Conservation (phyloP, 2,113 vertebrate genomes). For the Rutilus rutilus region DNA sequence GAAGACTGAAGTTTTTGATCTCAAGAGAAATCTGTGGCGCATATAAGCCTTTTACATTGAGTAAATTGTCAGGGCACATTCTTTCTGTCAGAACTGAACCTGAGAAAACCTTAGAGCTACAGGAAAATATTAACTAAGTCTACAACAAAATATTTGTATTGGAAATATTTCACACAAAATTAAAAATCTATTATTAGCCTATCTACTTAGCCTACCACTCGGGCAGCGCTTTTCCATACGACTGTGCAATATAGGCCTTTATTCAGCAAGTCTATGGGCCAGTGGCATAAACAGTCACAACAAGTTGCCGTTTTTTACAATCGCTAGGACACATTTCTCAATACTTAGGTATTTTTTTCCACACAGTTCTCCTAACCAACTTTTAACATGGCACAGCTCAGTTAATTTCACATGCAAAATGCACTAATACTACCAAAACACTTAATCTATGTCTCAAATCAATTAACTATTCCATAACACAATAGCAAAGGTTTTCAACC, state of each 20-base stretch:
- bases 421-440: no score
- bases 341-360: no score
- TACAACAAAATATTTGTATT: not conserved
- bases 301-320: no score
- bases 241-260: not conserved
- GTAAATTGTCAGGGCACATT: not conserved
- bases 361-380: not conserved
- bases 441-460: no score
- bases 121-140: not conserved
- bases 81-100: not conserved
- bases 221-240: not conserved
- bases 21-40: not conserved
- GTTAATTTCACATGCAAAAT: no score
- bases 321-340: no score
- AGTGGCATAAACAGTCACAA: no score
- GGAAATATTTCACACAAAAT: slow-evolving; percentile 5
- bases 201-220: not conserved
- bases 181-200: not conserved
- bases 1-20: not conserved
- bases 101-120: not conserved
- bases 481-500: not conserved
- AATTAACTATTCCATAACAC: not conserved
- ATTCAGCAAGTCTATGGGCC: not conserved
- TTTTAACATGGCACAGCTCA: not conserved
- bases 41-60: not conserved